phyloP scores from a whole-genome alignment of 2,797 vertebrate species.

The Tapirus indicus region DNA sequence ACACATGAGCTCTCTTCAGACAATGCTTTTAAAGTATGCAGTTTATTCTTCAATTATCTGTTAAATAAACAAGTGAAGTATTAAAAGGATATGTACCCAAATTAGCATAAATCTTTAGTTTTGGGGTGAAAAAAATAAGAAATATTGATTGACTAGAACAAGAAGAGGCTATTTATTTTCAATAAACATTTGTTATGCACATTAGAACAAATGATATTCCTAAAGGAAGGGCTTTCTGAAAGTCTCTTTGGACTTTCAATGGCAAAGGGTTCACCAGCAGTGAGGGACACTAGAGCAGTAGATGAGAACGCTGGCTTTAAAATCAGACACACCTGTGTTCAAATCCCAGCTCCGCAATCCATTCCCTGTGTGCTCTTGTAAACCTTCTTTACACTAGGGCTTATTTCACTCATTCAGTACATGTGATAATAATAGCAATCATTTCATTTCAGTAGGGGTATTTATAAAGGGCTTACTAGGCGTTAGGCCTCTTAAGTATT shows the following conservation, averaged over 20 bases:
- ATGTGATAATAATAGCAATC: background rate
- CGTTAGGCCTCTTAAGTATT: background rate
- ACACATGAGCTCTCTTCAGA: background rate
- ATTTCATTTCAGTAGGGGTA: background rate
- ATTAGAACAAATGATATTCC: background rate
- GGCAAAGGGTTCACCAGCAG: background rate
- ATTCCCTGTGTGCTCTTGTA: background rate
- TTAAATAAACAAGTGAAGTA: background rate
- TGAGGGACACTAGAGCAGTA: background rate
- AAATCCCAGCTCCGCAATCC: background rate
- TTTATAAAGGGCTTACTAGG: conserved; percentile 1
- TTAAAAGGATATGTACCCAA: background rate
- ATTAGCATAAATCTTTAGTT: background rate
- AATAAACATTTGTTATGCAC: background rate
- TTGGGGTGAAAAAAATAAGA: background rate
- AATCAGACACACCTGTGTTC: background rate
- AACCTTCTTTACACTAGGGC: background rate
- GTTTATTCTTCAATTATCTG: background rate
- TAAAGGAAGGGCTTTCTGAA: background rate
- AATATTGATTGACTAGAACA: background rate
- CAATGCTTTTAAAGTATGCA: background rate
- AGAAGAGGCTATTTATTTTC: background rate
- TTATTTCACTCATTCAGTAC: background rate
- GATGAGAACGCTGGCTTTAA: background rate
- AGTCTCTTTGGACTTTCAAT: background rate